Evolutionary conservation across 2,113 vertebrate genomes (phyloP).

Genomic region (Cromileptes altivelis): DNA sequence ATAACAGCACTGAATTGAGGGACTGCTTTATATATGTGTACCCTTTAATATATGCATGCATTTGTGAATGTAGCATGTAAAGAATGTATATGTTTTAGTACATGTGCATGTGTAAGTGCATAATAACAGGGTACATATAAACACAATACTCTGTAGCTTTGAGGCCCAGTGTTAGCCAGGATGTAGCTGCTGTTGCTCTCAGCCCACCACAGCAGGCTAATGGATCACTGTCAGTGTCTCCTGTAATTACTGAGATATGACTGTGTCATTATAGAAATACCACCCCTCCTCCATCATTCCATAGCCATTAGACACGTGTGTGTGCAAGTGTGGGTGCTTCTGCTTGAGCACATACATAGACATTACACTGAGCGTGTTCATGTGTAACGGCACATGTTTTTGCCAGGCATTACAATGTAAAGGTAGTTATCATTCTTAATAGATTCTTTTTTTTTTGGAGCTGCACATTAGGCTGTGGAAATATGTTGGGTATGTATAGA

Average conservation of each 20-base stretch:
- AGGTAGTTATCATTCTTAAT: background rate
- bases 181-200: slow-evolving; percentile 36
- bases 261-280: slow-evolving; percentile 70
- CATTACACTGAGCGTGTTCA: background rate
- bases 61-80: background rate
- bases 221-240: slow-evolving; percentile 73
- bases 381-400: background rate
- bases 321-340: slow-evolving; percentile 15
- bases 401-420: background rate
- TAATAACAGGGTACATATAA: slow-evolving; percentile 23
- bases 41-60: background rate
- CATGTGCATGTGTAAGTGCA: background rate
- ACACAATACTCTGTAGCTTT: background rate
- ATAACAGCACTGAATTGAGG: background rate
- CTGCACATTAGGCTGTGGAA: background rate
- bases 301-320: slow-evolving; percentile 37
- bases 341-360: background rate
- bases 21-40: background rate
- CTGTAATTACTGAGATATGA: slow-evolving; percentile 75
- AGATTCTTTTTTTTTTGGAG: background rate
- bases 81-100: background rate
- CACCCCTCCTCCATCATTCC: slow-evolving; percentile 67
- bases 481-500: background rate
- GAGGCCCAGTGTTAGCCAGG: slow-evolving; percentile 13
- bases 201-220: slow-evolving; percentile 53